Conservation (phyloP, 2,797 vertebrate genomes). For the Odontamblyopus rebecca region DNA sequence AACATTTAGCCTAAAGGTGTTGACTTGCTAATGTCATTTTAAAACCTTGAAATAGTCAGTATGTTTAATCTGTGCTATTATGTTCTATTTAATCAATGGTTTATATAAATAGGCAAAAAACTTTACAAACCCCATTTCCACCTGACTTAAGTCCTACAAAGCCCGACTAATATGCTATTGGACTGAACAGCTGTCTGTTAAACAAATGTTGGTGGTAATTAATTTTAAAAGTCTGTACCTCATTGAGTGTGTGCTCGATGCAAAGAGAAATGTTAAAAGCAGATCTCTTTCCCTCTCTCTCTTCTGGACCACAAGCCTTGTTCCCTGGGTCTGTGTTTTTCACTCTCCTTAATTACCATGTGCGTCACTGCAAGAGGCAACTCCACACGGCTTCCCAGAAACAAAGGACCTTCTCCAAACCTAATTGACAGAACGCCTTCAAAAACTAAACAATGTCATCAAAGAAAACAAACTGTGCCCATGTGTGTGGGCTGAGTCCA, state of each 20-base stretch:
- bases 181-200: no score
- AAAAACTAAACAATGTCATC: constrained; percentile 28
- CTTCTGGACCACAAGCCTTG: constrained; percentile 23
- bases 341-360: constrained; percentile 51
- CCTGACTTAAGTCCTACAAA: no score
- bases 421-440: constrained; percentile 31
- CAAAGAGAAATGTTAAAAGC: constrained; percentile 1
- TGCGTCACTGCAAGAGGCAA: constrained; percentile 47
- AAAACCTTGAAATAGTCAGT: background rate
- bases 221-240: background rate
- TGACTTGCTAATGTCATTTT: background rate
- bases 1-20: background rate
- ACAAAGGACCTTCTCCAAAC: constrained; percentile 38
- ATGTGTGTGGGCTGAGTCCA: constrained; percentile 5
- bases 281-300: constrained; percentile 1
- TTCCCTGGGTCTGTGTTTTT: constrained; percentile 24
- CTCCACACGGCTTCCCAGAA: constrained; percentile 27
- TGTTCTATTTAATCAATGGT: no score
- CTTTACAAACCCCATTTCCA: no score
- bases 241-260: background rate
- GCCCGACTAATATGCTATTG: background rate
- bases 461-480: constrained; percentile 20
- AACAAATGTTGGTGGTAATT: background rate
- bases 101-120: no score
- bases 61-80: background rate